These are phyloP conservation scores for Mystacornis crossleyi DNA, from an alignment of 2,113 vertebrate species.

Conservation along the genomic window DNA sequence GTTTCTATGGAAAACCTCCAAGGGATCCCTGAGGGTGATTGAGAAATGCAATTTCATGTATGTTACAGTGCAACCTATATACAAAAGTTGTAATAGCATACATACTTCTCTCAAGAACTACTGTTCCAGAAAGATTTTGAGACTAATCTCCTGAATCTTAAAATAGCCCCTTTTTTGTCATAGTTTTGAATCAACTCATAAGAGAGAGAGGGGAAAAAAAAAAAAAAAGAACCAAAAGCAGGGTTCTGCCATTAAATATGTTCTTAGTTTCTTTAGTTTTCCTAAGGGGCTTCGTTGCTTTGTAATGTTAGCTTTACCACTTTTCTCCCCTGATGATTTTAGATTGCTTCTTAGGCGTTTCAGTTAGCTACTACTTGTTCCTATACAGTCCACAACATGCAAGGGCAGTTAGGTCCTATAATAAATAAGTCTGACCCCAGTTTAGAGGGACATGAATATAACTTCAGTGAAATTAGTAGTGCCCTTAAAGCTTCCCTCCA, in stretches of 20 bases:
- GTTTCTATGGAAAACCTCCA: not conserved
- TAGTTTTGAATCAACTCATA: not conserved
- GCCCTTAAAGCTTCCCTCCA: not conserved
- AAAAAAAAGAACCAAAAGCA: not conserved
- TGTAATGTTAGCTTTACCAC: not conserved
- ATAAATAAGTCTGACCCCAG: not conserved
- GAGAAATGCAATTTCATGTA: not conserved
- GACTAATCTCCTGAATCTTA: not conserved
- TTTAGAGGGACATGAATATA: not conserved
- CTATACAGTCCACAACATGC: not conserved
- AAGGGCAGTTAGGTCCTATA: not conserved
- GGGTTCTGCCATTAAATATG: not conserved
- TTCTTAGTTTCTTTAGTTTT: not conserved
- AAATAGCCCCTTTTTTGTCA: not conserved
- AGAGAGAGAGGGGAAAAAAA: not conserved
- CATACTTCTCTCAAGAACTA: not conserved
- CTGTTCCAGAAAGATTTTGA: not conserved
- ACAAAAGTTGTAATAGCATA: not conserved
- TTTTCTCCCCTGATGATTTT: not conserved
- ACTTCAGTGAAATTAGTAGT: not conserved
- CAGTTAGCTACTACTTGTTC: not conserved
- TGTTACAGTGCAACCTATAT: not conserved
- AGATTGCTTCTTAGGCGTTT: not conserved
- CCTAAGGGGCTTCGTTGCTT: not conserved
- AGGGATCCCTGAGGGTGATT: not conserved